These are phyloP conservation scores for Drosophila erecta DNA, from an alignment of 1,140 invertebrate genomes.

Conservation along the genomic window DNA sequence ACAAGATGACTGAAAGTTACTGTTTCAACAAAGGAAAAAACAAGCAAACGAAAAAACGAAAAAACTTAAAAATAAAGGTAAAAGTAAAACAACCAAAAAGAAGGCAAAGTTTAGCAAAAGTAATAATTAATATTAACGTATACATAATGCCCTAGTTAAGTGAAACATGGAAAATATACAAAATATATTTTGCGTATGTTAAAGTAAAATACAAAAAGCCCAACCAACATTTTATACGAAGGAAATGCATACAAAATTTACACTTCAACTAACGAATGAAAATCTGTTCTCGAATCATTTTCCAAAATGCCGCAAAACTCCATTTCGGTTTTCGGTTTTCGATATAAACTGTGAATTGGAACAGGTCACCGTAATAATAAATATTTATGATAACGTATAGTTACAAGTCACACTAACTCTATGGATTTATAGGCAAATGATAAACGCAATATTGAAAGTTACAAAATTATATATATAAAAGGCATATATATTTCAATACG, in stretches of 20 bases:
- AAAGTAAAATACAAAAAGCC: slow-evolving; percentile 54
- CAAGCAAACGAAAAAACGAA: slow-evolving; percentile 8
- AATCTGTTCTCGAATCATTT: slow-evolving; percentile 38
- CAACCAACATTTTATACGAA: slow-evolving; percentile 68
- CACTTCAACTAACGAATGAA: slow-evolving; percentile 53
- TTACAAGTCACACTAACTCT: slow-evolving; percentile 49
- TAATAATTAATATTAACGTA: slow-evolving; percentile 65
- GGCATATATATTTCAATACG: slow-evolving; percentile 44
- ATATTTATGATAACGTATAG: slow-evolving; percentile 42
- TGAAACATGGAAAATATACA: slow-evolving; percentile 64
- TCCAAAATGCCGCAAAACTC: slow-evolving; percentile 37
- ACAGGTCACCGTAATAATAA: slow-evolving; percentile 26
- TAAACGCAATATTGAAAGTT: slow-evolving; percentile 55
- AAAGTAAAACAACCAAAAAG: slow-evolving; percentile 22
- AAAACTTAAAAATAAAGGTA: slow-evolving; percentile 20
- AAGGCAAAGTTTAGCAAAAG: slow-evolving; percentile 60
- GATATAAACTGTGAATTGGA: slow-evolving; percentile 26
- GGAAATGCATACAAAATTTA: slow-evolving; percentile 52
- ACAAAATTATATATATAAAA: slow-evolving; percentile 50
- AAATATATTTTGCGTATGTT: slow-evolving; percentile 81
- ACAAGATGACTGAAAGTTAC: slow-evolving; percentile 82
- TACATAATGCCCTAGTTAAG: slow-evolving; percentile 59
- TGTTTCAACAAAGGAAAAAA: slow-evolving; percentile 68
- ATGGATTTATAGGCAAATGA: slow-evolving; percentile 61
- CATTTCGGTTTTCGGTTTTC: slow-evolving; percentile 42